Percentiles rank a stretch among this genome's conserved stretches.
phyloP scores from a whole-genome alignment of 2,797 vertebrate genomes.

The Lutjanus argentimaculatus region DNA sequence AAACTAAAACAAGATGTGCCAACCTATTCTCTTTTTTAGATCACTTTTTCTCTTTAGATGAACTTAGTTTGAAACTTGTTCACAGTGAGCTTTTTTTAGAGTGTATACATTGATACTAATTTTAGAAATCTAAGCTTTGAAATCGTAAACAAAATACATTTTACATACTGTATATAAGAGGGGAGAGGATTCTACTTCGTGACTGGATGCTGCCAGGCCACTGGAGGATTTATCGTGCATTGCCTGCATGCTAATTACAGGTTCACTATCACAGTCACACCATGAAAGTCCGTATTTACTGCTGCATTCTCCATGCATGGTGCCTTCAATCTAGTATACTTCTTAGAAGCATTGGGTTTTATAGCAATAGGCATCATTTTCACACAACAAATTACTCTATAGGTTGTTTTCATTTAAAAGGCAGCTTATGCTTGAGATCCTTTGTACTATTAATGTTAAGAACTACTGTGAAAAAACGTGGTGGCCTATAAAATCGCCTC shows the following conservation, averaged over 20 bases:
- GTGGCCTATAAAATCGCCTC: neutral
- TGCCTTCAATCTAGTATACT: neutral
- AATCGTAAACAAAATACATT: neutral
- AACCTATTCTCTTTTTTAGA: no score
- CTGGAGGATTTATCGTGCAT: neutral
- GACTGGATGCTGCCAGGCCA: neutral
- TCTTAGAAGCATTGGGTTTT: neutral
- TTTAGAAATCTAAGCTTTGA: neutral
- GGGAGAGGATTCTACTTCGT: neutral
- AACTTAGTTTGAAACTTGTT: no score
- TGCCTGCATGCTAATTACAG: neutral
- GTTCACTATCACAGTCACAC: neutral
- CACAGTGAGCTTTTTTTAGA: no score
- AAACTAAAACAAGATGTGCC: no score
- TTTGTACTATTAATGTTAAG: neutral
- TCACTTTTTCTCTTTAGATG: no score
- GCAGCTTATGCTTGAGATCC: no score
- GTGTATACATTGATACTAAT: neutral
- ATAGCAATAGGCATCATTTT: neutral
- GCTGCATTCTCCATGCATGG: neutral
- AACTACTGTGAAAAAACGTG: neutral
- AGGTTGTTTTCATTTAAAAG: neutral
- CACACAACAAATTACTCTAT: neutral
- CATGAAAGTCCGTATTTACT: neutral
- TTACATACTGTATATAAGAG: neutral